A percentile compares a stretch with the other conserved stretches of the same genome.
Evolutionary conservation across 64 coral and sea anemone genomes (phyloP).

Genomic region (Dendronephthya gigantea): DNA sequence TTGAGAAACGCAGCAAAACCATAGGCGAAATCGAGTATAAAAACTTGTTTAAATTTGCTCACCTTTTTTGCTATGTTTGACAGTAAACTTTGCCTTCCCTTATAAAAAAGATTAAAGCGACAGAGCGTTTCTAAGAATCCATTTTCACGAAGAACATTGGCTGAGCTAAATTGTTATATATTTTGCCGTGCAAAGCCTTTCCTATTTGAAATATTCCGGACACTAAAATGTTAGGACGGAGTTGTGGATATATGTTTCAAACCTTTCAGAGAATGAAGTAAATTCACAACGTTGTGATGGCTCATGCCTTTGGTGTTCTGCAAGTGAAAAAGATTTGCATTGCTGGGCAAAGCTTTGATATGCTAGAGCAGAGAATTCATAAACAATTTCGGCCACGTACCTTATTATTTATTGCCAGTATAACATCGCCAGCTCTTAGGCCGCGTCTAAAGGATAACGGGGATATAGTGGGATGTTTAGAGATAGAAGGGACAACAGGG

Average conservation of each 20-base stretch:
- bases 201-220: too few relatives aligned
- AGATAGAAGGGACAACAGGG: too few relatives aligned
- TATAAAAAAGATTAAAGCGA: neutral
- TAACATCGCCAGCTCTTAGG: neutral
- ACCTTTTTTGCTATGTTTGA: conserved; percentile 4
- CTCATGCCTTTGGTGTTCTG: neutral
- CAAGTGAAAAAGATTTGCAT: neutral
- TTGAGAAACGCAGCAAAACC: too few relatives aligned
- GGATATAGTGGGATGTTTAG: too few relatives aligned
- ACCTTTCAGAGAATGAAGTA: neutral
- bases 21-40: too few relatives aligned
- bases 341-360: neutral
- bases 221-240: neutral
- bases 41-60: neutral
- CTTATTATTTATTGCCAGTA: neutral
- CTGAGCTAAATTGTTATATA: too few relatives aligned
- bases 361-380: too few relatives aligned
- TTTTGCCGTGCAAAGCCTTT: too few relatives aligned
- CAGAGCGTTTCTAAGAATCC: too few relatives aligned
- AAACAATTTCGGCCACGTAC: neutral
- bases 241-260: neutral
- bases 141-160: too few relatives aligned
- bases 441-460: neutral
- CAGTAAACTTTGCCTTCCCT: neutral
- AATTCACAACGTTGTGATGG: neutral